Evolutionary conservation across 1,140 invertebrate species (phyloP).

Genomic region (Trypoxylus dichotomus): DNA sequence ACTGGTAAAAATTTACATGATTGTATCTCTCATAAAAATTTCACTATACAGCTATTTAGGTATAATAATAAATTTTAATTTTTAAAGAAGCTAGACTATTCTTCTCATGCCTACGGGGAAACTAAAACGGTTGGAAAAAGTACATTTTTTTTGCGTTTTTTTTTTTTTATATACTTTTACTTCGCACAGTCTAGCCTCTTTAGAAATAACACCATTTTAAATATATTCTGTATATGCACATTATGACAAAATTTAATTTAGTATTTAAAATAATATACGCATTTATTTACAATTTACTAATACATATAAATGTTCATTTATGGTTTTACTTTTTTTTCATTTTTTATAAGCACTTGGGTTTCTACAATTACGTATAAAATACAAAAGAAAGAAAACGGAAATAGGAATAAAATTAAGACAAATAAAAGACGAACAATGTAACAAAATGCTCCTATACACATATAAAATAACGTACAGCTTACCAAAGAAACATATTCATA

Average conservation of each 20-base stretch:
- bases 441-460: neutral
- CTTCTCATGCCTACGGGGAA: neutral
- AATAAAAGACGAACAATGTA: neutral
- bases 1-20: slow-evolving; percentile 26
- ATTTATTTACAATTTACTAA: slow-evolving; percentile 35
- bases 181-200: slow-evolving; percentile 7
- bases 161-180: neutral
- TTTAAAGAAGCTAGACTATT: slow-evolving; percentile 27
- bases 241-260: slow-evolving; percentile 28
- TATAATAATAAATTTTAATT: slow-evolving; percentile 32
- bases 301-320: slow-evolving; percentile 31
- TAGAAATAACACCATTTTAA: slow-evolving; percentile 24
- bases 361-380: slow-evolving; percentile 30
- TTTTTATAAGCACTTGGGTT: slow-evolving; percentile 37
- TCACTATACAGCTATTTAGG: slow-evolving; percentile 9
- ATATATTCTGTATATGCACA: slow-evolving; percentile 28
- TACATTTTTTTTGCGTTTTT: neutral
- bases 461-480: neutral
- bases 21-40: slow-evolving; percentile 29
- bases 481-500: slow-evolving; percentile 2
- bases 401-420: neutral
- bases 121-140: no score
- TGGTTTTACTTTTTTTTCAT: slow-evolving; percentile 3
- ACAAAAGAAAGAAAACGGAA: slow-evolving; percentile 5
- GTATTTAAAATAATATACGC: slow-evolving; percentile 36